phyloP scores from a whole-genome alignment of 1,140 invertebrate genomes.

The Bombus sylvicola region DNA sequence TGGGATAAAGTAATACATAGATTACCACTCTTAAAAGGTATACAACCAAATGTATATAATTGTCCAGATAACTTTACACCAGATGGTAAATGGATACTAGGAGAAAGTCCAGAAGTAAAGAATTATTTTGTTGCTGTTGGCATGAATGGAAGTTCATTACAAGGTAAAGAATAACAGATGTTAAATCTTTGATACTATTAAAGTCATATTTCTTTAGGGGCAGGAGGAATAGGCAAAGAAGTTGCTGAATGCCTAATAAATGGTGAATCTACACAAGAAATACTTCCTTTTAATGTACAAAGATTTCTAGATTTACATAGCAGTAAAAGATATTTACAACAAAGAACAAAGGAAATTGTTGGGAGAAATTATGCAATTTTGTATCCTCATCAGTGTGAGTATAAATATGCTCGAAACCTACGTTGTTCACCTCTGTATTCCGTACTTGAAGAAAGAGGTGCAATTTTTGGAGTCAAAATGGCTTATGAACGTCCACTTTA shows the following conservation, averaged over 20 bases:
- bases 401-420: constrained; percentile 87
- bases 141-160: constrained; percentile 87
- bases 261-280: constrained; percentile 85
- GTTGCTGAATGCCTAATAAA: constrained; percentile 90
- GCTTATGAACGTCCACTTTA: constrained; percentile 91
- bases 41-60: constrained; percentile 85
- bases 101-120: constrained; percentile 88
- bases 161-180: constrained; percentile 70
- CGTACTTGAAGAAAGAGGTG: constrained; percentile 88
- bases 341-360: constrained; percentile 89
- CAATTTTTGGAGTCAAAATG: constrained; percentile 92
- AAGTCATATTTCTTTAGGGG: constrained; percentile 75
- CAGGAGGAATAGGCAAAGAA: constrained; percentile 90
- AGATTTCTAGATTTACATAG: constrained; percentile 93
- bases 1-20: constrained; percentile 87
- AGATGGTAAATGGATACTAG: constrained; percentile 87
- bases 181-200: background rate
- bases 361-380: constrained; percentile 87
- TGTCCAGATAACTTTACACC: constrained; percentile 92
- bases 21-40: constrained; percentile 85
- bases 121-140: constrained; percentile 93
- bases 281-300: constrained; percentile 88
- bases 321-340: constrained; percentile 89
- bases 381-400: constrained; percentile 87
- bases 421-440: constrained; percentile 91